Percentiles rank a stretch among this genome's conserved stretches.
These are phyloP conservation scores for Lipotes vexillifer DNA, from an alignment of 2,113 vertebrate species.

Conservation along the genomic window DNA sequence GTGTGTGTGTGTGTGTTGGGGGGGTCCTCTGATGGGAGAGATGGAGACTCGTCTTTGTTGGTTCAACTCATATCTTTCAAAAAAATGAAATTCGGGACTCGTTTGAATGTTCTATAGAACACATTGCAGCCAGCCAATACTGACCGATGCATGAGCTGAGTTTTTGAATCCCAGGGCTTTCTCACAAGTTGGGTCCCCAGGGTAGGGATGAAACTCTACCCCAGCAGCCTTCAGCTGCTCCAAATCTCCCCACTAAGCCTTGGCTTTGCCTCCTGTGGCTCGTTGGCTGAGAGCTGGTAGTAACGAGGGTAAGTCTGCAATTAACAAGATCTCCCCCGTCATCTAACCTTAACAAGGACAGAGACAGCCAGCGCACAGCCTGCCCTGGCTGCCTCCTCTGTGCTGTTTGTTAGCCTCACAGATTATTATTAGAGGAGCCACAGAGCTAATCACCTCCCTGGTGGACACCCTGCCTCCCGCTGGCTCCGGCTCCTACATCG, in stretches of 20 bases:
- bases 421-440: constrained; percentile 34
- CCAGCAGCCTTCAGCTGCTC: not conserved
- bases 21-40: not conserved
- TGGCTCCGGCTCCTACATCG: constrained; percentile 1
- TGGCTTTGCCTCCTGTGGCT: not conserved
- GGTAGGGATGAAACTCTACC: not conserved
- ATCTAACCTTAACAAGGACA: constrained; percentile 27
- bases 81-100: not conserved
- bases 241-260: not conserved
- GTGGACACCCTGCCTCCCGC: constrained; percentile 25
- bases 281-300: not conserved
- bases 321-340: constrained; percentile 32
- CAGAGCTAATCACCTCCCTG: constrained; percentile 60
- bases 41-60: not conserved
- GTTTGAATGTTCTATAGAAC: not conserved
- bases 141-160: not conserved
- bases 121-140: not conserved
- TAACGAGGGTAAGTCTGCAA: not conserved
- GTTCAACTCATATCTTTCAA: not conserved
- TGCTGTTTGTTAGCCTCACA: constrained; percentile 12
- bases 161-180: not conserved
- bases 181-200: not conserved
- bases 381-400: not conserved
- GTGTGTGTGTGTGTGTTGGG: too few relatives aligned
- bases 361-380: not conserved